phyloP scores from a whole-genome alignment of 2,113 vertebrate genomes.

The Anser brachyrhynchus region DNA sequence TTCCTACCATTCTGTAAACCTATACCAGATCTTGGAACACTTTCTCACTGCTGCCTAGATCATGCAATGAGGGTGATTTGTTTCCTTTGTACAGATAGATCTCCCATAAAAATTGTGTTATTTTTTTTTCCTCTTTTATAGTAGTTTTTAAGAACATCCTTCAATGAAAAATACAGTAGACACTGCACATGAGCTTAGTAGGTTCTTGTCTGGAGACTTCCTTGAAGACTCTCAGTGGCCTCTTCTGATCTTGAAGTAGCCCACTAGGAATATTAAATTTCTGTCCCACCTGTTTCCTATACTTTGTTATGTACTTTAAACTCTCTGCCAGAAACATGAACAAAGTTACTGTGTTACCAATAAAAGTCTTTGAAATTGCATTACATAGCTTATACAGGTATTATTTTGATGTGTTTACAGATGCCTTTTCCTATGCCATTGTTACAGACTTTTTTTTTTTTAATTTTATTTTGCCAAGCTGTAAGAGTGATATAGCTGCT shows the following conservation, averaged over 20 bases:
- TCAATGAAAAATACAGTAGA: constrained; percentile 27
- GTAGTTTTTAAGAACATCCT: constrained; percentile 7
- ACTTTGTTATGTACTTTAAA: neutral
- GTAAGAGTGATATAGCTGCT: neutral
- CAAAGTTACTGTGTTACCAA: neutral
- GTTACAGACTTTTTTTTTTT: neutral
- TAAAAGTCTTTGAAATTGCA: constrained; percentile 7
- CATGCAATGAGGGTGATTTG: neutral
- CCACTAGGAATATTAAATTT: constrained; percentile 39
- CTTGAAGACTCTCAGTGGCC: constrained; percentile 23
- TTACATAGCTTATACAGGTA: neutral
- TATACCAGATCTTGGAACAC: neutral
- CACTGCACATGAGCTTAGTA: neutral
- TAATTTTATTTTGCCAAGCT: neutral
- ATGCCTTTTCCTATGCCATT: neutral
- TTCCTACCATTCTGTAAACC: neutral
- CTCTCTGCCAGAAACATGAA: constrained; percentile 8
- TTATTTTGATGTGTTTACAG: neutral
- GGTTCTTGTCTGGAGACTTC: constrained; percentile 3
- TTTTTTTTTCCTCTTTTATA: neutral
- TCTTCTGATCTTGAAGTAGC: constrained; percentile 5
- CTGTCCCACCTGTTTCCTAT: constrained; percentile 39
- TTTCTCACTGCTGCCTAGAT: neutral
- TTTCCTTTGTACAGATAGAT: neutral
- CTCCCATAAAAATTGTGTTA: neutral